A percentile compares a stretch with the other conserved stretches of the same genome.
Conservation (phyloP, 2,113 vertebrate species). For the Cochlearius cochlearius region DNA sequence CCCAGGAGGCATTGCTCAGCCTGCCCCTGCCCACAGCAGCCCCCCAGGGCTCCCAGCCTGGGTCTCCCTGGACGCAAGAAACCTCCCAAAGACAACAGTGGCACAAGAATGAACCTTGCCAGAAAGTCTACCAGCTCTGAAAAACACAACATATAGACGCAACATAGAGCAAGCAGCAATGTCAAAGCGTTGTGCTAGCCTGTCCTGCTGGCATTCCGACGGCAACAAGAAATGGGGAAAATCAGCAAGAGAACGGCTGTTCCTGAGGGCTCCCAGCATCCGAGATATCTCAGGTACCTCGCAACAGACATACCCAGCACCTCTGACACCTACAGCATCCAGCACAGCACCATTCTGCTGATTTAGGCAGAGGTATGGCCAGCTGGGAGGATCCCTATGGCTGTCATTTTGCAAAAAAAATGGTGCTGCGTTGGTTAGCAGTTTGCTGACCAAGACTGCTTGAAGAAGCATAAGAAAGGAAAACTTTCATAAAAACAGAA, state of each 20-base stretch:
- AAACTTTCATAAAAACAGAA: background rate
- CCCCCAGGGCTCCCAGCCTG: background rate
- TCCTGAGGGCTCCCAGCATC: background rate
- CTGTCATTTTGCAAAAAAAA: background rate
- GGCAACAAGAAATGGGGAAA: background rate
- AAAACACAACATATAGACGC: background rate
- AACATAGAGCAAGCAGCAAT: background rate
- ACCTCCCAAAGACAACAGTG: background rate
- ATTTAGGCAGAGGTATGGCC: background rate
- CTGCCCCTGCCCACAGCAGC: background rate
- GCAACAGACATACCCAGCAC: background rate
- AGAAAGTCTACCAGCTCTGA: background rate
- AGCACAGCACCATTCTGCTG: background rate
- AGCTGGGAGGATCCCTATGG: background rate
- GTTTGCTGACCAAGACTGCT: background rate
- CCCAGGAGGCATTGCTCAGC: background rate
- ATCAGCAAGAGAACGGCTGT: background rate
- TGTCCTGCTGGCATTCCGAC: accelerated
- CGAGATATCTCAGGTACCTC: background rate
- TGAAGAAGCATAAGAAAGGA: background rate
- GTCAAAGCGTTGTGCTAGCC: accelerated
- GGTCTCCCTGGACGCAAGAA: background rate
- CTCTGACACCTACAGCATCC: background rate
- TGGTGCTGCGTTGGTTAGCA: background rate
- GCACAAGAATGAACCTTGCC: background rate